phyloP scores from a whole-genome alignment of 2,888 invertebrate species.

The Oasisia sp. region DNA sequence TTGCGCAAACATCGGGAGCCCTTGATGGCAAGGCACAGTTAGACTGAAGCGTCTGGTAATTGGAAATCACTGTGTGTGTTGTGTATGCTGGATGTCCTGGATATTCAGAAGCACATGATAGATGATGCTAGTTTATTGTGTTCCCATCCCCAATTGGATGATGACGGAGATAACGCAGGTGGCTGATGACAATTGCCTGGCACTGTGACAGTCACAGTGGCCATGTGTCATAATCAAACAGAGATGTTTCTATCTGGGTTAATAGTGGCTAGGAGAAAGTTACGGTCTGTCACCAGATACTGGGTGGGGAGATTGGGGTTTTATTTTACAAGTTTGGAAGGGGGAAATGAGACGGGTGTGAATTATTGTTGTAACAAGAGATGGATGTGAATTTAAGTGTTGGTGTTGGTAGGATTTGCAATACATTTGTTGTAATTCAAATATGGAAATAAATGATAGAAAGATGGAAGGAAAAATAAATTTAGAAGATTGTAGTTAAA shows the following conservation, averaged over 20 bases:
- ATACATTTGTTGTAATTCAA: not conserved
- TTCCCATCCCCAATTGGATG: not conserved
- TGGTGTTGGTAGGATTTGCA: not conserved
- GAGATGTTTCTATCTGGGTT: not conserved
- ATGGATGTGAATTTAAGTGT: not conserved
- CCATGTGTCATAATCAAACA: not conserved
- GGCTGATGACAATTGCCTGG: not conserved
- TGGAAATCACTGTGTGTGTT: not conserved
- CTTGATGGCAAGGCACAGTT: not conserved
- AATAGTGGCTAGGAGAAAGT: not conserved
- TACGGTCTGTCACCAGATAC: not conserved
- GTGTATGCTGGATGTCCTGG: not conserved
- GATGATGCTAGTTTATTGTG: not conserved
- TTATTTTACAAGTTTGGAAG: not conserved
- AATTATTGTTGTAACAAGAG: not conserved
- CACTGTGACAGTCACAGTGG: not conserved
- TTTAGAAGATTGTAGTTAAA: not conserved
- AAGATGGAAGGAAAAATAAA: not conserved
- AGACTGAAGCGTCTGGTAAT: not conserved
- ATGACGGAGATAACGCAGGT: not conserved
- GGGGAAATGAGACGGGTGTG: not conserved
- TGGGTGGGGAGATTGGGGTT: not conserved
- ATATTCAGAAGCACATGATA: not conserved
- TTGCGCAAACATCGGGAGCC: not conserved
- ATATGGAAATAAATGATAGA: not conserved